phyloP scores from a whole-genome alignment of 2,797 vertebrate genomes.

The Potorous gilbertii region DNA sequence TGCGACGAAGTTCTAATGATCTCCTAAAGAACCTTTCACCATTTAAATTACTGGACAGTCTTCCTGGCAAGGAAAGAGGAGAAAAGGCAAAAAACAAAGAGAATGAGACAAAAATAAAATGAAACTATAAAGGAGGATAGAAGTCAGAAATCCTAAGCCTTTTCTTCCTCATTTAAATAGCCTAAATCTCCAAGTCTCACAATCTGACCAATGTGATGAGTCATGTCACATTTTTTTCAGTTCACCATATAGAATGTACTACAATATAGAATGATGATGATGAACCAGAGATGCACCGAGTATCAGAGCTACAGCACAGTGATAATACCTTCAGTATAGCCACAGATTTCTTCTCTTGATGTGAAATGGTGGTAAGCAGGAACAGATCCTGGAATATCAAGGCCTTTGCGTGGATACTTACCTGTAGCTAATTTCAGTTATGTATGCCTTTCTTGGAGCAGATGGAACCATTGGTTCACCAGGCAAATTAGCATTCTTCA shows the following conservation, averaged over 20 bases:
- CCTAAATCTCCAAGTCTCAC: not conserved
- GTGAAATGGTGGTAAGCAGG: not conserved
- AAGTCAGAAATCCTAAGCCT: not conserved
- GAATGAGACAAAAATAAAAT: not conserved
- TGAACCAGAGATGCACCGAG: not conserved
- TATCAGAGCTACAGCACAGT: not conserved
- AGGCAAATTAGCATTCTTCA: not conserved
- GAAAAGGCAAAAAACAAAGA: not conserved
- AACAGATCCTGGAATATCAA: not conserved
- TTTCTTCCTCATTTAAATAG: not conserved
- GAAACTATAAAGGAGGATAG: not conserved
- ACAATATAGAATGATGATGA: not conserved
- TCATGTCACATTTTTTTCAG: not conserved
- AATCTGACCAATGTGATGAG: not conserved
- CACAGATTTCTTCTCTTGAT: not conserved
- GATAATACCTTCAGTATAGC: no score
- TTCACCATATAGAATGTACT: not conserved
- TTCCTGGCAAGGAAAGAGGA: not conserved
- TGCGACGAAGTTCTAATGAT: not conserved
- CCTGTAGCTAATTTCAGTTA: not conserved
- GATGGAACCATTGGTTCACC: not conserved
- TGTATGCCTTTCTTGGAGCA: not conserved
- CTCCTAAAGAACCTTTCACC: not conserved
- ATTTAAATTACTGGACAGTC: not conserved
- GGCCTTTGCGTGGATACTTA: not conserved